Evolutionary conservation across 2,113 vertebrate genomes (phyloP).

Genomic region (Mobula hypostoma): DNA sequence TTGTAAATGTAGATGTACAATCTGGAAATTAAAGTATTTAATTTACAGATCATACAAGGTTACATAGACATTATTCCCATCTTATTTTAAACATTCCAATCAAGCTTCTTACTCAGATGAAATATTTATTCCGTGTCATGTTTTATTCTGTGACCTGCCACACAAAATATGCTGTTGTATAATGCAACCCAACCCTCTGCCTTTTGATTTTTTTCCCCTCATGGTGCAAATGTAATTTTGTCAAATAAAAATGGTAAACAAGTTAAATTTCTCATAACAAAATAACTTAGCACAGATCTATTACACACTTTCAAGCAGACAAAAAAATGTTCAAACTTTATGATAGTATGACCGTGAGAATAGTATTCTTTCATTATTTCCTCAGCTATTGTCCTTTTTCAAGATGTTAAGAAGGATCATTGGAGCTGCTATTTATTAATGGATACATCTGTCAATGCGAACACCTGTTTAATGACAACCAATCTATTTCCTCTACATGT

Average conservation of each 20-base stretch:
- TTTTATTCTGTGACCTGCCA: constrained; percentile 32
- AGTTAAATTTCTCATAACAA: constrained; percentile 12
- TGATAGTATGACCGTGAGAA: background rate
- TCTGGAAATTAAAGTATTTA: background rate
- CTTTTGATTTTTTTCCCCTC: background rate
- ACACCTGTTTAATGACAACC: constrained; percentile 10
- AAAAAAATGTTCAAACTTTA: constrained; percentile 28
- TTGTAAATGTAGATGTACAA: background rate
- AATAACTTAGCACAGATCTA: constrained; percentile 35
- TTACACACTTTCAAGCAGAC: background rate
- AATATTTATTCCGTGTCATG: constrained; percentile 35
- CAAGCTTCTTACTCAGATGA: constrained; percentile 21
- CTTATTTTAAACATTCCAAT: constrained; percentile 25
- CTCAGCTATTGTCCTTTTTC: constrained; percentile 19
- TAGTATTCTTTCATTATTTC: constrained; percentile 1
- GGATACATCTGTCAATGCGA: background rate
- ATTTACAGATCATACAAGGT: background rate
- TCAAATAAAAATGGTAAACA: constrained; percentile 31
- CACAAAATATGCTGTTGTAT: constrained; percentile 9
- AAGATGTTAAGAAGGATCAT: background rate
- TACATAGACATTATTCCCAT: background rate
- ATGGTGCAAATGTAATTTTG: background rate
- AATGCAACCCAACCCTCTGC: background rate
- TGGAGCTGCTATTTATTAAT: constrained; percentile 8
- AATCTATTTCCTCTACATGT: background rate